Percentiles rank a stretch among this genome's conserved stretches.
Conservation (phyloP, 2,113 vertebrate species). For the Camelus bactrianus region DNA sequence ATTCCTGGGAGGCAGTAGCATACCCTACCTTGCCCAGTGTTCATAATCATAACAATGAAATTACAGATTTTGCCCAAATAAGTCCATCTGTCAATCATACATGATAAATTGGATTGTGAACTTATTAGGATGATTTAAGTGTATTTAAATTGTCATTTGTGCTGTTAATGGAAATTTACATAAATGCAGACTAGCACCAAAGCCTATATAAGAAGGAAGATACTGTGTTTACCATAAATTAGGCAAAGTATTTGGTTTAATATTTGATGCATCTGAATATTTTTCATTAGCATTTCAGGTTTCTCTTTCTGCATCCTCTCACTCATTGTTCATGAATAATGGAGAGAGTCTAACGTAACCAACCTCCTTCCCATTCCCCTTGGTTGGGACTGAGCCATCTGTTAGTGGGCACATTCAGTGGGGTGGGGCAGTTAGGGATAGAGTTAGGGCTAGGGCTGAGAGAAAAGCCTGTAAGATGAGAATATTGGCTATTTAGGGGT, state of each 20-base stretch:
- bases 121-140: slow-evolving; percentile 38
- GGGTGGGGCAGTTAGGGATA: background rate
- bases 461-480: background rate
- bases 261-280: background rate
- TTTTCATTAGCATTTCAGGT: slow-evolving; percentile 10
- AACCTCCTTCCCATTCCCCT: background rate
- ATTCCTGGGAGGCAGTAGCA: background rate
- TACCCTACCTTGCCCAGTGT: background rate
- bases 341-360: background rate
- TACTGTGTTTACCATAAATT: background rate
- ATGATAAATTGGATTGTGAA: background rate
- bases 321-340: background rate
- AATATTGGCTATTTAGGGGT: background rate
- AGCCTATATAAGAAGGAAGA: background rate
- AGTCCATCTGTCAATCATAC: background rate
- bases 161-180: background rate
- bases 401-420: background rate
- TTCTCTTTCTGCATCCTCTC: background rate
- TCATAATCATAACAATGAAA: background rate
- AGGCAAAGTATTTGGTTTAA: slow-evolving; percentile 29
- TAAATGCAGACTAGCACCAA: background rate
- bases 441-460: background rate
- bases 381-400: background rate
- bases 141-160: background rate
- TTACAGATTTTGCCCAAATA: background rate